Evolutionary conservation across 2,797 vertebrate species (phyloP).

Genomic region (Bryconaethiops microstoma): DNA sequence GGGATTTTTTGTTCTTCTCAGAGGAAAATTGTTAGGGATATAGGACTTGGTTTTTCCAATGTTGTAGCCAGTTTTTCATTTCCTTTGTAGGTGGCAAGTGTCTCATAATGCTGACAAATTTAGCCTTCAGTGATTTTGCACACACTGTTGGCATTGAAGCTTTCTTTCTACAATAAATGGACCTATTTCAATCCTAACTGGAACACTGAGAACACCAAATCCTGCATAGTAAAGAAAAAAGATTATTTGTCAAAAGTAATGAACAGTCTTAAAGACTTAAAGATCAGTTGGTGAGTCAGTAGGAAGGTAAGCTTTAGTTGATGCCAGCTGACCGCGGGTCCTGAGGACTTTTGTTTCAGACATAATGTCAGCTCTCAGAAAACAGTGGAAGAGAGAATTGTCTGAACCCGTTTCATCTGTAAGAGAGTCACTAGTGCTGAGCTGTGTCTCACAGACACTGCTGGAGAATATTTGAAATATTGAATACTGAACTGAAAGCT

Average conservation of each 20-base stretch:
- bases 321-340: too few species aligned
- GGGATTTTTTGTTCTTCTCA: conserved; percentile 22
- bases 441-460: background rate
- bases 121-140: conserved; percentile 51
- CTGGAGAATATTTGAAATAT: background rate
- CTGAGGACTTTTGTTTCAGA: background rate
- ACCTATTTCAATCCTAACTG: conserved; percentile 13
- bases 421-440: background rate
- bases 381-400: background rate
- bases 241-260: background rate
- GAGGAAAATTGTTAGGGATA: conserved; percentile 47
- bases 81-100: conserved; percentile 52
- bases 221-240: background rate
- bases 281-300: background rate
- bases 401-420: background rate
- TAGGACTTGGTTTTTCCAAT: conserved; percentile 56
- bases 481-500: background rate
- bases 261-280: background rate
- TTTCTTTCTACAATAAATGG: background rate
- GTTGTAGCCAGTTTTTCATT: conserved; percentile 49
- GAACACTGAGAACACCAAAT: conserved; percentile 6
- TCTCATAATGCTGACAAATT: conserved; percentile 52
- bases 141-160: background rate
- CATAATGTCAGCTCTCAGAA: background rate
- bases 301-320: background rate